Base-by-base conservation (phyloP, 1,140 invertebrate species). In the Heliothis subflexa region DNA sequence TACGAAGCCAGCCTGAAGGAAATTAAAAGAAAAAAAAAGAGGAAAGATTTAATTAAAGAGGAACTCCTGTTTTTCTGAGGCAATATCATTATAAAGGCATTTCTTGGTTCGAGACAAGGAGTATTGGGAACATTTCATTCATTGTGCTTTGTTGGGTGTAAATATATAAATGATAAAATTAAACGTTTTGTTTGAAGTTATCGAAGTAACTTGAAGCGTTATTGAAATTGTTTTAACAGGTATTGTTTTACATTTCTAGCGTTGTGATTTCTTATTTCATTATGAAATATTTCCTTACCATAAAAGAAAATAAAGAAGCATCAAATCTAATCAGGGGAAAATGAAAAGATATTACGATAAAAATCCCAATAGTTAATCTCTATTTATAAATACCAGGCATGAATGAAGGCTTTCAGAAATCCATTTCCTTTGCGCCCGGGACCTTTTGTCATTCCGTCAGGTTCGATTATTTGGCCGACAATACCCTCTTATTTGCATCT, bases 21-120 rank as follows among this genome's bases (percentile, higher is more conserved):
- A 84, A 80, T 78, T 76, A 81, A 82, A 81, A 82, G 68, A 33
- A 80, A 82, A 79, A n/a, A 25, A 40, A 74, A 64, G 66, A 74
- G 61, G 62, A 79, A 83, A 75, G 70, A 83, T 84, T 81, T 81
- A 82, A 84, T 84, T 84, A 82, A 73, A 70, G 55, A 61, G 49
- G 79, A 78, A 76, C 50, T 75, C 68, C 66, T 72, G 68, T 61
- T 47, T 73, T 77, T 68, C 52, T 21, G 3, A 28, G 21, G 45
- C 62, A 68, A 77, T 77, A 68, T 77, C 50, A 68, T 68, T 55
- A 77, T 47, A 54, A 70, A 57, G 18, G 52, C n/a, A 18, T 50
- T 54, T 66, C 61, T 10, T 61, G 61, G 59, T 33, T 52, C 61
- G 50, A 57, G 45, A 25, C 12, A 18, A n/a, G 2, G 25, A 3